Base-by-base conservation (phyloP, 2,888 invertebrate genomes). In the Melikaiella ostensackeni region DNA sequence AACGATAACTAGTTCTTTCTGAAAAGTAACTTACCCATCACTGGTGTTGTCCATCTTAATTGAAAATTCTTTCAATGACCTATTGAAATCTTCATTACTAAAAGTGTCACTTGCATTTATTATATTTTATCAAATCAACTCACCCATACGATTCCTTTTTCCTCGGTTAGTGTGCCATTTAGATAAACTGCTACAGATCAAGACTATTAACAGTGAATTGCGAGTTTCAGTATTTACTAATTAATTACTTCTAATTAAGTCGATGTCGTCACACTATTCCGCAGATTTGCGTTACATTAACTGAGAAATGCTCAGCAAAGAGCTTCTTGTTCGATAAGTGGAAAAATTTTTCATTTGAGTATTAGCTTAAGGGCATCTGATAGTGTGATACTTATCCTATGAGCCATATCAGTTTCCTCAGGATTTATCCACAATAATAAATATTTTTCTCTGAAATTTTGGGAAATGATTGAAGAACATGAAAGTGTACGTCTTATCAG, bases 111-210 rank as follows among this genome's bases (percentile, higher is more conserved):
- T 42, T 1, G 5, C 6, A 16, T 42, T 42, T 16, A 42, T 16
- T 16, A 16, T 42, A 16, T 42, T 42, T 21, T 55, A 55, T 55
- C 21, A 21, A 21, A 21, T 35, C 21, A 13, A 63, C 6, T 63
- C 19, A 46, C 19, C 19, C 27, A 19, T 27, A 9, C 9, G 24
- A 19, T 27, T 66, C 27, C 27, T 50, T 46, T 42, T 66, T n/a
- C 46, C 42, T 30, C 24, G 66, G 66, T 66, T 46, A 66, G 66
- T 66, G 27, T 27, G 42, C n/a, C 46, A 66, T 66, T 30, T 30
- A 46, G 66, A 66, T 46, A 46, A 66, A 66, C 46, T 21, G 42
- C n/a, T 63, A 38, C 38, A 64, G 24, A 64, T 64, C 24, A 64
- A 42, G 2, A 38, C n/a, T 38, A 21, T 50, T 6, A 42, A 16